Percentiles rank a stretch among this genome's conserved stretches.
Evolutionary conservation across 2,113 vertebrate genomes (phyloP).

Genomic region (Anoura caudifer): DNA sequence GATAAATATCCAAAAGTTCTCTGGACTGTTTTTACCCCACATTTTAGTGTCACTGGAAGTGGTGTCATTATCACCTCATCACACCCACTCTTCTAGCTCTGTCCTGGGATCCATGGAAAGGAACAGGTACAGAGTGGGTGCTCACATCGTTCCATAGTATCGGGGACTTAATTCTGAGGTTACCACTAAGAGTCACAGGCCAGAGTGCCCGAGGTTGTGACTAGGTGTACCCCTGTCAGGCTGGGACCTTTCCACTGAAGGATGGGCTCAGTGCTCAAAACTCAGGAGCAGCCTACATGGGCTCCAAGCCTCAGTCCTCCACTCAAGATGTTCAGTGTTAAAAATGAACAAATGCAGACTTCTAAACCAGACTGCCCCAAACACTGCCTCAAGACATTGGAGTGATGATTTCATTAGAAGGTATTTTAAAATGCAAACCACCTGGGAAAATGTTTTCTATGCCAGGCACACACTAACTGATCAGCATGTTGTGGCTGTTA

Average conservation of each 20-base stretch:
- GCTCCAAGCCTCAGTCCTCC: neutral
- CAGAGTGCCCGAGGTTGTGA: neutral
- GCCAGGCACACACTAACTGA: neutral
- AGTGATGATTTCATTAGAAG: neutral
- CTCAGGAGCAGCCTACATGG: neutral
- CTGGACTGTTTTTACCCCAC: neutral
- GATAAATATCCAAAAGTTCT: neutral
- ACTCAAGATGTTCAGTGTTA: slow-evolving; percentile 57
- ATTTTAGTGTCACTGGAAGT: neutral
- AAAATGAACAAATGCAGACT: slow-evolving; percentile 35
- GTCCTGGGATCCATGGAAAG: neutral
- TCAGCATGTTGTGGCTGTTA: fast-evolving
- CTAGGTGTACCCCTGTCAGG: fast-evolving
- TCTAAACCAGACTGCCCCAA: slow-evolving; percentile 50
- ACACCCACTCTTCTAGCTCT: neutral
- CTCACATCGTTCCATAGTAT: no score
- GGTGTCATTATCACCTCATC: neutral
- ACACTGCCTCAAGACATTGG: slow-evolving; percentile 37
- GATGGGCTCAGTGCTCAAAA: neutral
- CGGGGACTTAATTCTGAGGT: neutral
- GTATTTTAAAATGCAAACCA: slow-evolving; percentile 26
- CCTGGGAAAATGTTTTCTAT: neutral
- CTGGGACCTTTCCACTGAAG: neutral
- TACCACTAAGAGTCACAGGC: neutral
- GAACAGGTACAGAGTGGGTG: neutral